Evolutionary conservation across 2,888 invertebrate species (phyloP).

Genomic region (Selenia dentaria): DNA sequence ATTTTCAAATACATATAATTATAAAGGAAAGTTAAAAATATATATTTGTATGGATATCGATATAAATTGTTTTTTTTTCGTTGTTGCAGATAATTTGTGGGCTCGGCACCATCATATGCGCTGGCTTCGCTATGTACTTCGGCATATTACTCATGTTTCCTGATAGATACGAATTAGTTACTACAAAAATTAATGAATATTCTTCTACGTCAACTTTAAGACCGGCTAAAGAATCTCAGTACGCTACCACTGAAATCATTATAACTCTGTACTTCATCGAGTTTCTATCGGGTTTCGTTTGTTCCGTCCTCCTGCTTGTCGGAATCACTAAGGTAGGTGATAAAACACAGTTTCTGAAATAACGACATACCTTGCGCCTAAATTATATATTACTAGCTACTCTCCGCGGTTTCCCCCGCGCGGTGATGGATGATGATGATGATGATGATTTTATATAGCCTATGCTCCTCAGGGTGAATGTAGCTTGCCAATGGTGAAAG

Average conservation of each 20-base stretch:
- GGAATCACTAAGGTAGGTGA: conserved; percentile 22
- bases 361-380: too few relatives aligned
- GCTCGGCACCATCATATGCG: conserved; percentile 7
- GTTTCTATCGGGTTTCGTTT: conserved; percentile 15
- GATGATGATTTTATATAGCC: too few relatives aligned
- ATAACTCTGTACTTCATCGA: conserved; percentile 3
- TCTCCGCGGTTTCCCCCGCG: too few relatives aligned
- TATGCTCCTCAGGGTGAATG: too few relatives aligned
- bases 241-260: background rate
- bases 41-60: too few relatives aligned
- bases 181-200: background rate
- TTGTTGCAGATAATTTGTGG: conserved; percentile 20
- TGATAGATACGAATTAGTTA: background rate
- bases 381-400: too few relatives aligned
- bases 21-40: too few relatives aligned
- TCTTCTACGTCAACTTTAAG: background rate
- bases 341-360: background rate
- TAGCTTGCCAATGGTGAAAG: too few relatives aligned
- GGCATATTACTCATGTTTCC: background rate
- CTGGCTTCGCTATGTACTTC: conserved; percentile 2
- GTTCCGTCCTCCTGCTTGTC: conserved; percentile 16
- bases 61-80: too few relatives aligned
- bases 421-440: too few relatives aligned
- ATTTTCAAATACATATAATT: too few relatives aligned
- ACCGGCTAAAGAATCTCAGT: background rate